These are phyloP conservation scores for Microcebus jonahi DNA, from an alignment of 2,113 vertebrate species.

Conservation along the genomic window DNA sequence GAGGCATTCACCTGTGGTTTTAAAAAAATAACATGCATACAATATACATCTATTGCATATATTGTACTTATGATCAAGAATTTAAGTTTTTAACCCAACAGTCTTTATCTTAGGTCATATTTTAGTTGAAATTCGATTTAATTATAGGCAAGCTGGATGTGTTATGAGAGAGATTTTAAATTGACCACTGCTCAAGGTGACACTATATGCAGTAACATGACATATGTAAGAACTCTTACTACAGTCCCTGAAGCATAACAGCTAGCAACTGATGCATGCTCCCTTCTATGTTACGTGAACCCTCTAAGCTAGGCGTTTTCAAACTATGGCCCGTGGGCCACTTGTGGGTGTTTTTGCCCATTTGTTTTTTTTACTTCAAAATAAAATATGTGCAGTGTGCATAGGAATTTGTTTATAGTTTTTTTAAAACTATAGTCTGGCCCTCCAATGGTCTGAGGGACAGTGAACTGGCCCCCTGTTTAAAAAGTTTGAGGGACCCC, in stretches of 20 bases:
- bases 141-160: not conserved
- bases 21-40: not conserved
- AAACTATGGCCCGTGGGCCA: too few relatives aligned
- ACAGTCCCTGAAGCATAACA: not conserved
- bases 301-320: not conserved
- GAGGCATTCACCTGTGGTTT: not conserved
- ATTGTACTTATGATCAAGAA: not conserved
- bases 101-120: not conserved
- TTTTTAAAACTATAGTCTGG: too few relatives aligned
- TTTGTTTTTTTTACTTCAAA: too few relatives aligned
- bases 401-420: too few relatives aligned
- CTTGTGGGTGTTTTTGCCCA: too few relatives aligned
- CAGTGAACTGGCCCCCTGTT: too few relatives aligned
- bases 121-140: slow-evolving; percentile 14
- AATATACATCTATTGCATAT: not conserved
- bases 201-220: not conserved
- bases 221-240: not conserved
- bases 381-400: too few relatives aligned
- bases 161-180: not conserved
- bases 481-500: too few relatives aligned
- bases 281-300: not conserved
- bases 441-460: too few relatives aligned
- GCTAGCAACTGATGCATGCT: too few relatives aligned
- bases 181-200: not conserved
- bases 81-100: not conserved